A percentile compares a stretch with the other conserved stretches of the same genome.
These are phyloP conservation scores for Collichthys lucidus DNA, from an alignment of 2,113 vertebrate species.

Conservation along the genomic window DNA sequence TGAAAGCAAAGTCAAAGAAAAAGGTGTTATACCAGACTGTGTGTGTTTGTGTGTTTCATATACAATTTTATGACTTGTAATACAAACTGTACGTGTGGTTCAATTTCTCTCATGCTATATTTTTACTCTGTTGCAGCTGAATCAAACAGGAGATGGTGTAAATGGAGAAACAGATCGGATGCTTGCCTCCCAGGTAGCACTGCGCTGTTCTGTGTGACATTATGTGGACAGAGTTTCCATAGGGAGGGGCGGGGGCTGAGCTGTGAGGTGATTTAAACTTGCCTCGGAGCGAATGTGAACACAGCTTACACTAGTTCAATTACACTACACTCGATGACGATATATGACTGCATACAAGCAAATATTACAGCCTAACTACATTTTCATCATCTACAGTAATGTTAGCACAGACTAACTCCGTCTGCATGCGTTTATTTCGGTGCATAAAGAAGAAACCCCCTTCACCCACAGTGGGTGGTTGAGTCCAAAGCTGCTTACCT, in stretches of 20 bases:
- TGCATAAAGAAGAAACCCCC: slow-evolving; percentile 49
- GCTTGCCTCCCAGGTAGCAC: slow-evolving; percentile 79
- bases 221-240: not conserved
- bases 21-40: slow-evolving; percentile 56
- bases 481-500: slow-evolving; percentile 84
- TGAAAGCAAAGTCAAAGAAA: slow-evolving; percentile 63
- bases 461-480: slow-evolving; percentile 62
- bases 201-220: slow-evolving; percentile 34
- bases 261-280: slow-evolving; percentile 33
- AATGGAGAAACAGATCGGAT: slow-evolving; percentile 81
- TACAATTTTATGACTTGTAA: not conserved
- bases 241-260: not conserved
- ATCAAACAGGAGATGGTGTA: slow-evolving; percentile 53
- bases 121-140: slow-evolving; percentile 64
- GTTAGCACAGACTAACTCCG: not conserved
- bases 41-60: not conserved
- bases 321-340: not conserved
- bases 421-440: slow-evolving; percentile 22
- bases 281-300: not conserved
- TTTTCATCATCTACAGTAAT: not conserved
- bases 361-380: not conserved
- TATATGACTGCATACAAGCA: not conserved
- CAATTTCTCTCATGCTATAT: not conserved
- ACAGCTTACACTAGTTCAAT: not conserved
- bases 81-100: not conserved